These are phyloP conservation scores for Lochmaea crataegi DNA, from an alignment of 2,888 invertebrate species.

Conservation along the genomic window DNA sequence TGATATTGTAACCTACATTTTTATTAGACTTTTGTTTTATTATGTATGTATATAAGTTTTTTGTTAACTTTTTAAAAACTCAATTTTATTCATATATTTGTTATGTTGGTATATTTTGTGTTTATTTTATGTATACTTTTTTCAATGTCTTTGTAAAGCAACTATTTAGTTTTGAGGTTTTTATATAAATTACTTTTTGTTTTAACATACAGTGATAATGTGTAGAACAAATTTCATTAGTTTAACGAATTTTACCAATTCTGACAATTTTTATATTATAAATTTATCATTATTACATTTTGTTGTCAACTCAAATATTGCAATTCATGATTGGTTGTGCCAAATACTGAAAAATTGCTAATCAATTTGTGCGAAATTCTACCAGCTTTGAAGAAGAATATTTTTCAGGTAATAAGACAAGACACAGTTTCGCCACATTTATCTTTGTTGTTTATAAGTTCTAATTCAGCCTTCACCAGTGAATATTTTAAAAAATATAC, in stretches of 20 bases:
- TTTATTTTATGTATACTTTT: not conserved
- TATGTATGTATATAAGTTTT: not conserved
- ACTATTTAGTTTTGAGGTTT: not conserved
- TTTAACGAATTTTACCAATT: not conserved
- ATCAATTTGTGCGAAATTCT: not conserved
- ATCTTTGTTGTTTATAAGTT: too few relatives aligned
- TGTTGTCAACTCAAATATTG: not conserved
- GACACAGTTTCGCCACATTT: too few relatives aligned
- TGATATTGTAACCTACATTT: not conserved
- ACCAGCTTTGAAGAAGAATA: not conserved
- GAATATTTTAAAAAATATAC: too few relatives aligned
- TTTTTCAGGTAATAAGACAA: too few relatives aligned
- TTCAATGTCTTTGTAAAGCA: not conserved
- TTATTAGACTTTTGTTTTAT: not conserved
- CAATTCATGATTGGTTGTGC: not conserved
- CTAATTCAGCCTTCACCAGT: too few relatives aligned
- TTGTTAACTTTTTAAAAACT: not conserved
- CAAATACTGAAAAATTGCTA: not conserved
- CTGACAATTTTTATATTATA: not conserved
- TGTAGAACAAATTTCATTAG: not conserved
- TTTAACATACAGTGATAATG: not conserved
- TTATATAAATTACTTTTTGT: too few relatives aligned
- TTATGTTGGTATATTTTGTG: not conserved
- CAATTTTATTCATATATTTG: not conserved
- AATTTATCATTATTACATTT: constrained; percentile 1